Conservation (phyloP, 2,888 invertebrate genomes). For the Lithophane semibrunnea region DNA sequence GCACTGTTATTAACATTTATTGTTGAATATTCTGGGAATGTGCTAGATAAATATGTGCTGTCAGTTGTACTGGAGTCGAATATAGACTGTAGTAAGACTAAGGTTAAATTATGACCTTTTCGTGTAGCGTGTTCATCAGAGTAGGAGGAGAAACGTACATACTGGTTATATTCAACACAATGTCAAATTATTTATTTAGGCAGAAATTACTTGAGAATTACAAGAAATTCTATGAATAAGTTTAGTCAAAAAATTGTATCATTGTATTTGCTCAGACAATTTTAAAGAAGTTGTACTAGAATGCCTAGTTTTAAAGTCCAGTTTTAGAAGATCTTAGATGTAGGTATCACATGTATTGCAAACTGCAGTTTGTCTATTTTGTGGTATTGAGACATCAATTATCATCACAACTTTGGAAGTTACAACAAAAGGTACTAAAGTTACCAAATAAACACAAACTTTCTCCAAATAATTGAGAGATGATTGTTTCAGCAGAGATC, state of each 20-base stretch:
- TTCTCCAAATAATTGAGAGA: slow-evolving; percentile 36
- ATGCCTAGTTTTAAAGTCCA: background rate
- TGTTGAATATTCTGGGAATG: slow-evolving; percentile 31
- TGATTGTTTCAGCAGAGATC: slow-evolving; percentile 48
- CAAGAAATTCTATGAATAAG: background rate
- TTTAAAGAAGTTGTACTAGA: background rate
- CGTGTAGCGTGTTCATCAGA: background rate
- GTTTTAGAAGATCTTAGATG: background rate
- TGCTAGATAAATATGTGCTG: slow-evolving; percentile 12
- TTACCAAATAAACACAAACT: slow-evolving; percentile 33
- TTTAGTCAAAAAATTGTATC: background rate
- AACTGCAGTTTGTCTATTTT: background rate
- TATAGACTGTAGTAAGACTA: background rate
- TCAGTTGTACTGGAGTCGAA: background rate
- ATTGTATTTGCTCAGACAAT: background rate
- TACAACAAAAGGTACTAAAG: slow-evolving; percentile 1
- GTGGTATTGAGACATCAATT: background rate
- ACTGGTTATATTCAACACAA: background rate
- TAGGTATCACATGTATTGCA: background rate
- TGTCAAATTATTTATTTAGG: background rate
- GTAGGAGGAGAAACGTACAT: background rate
- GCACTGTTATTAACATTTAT: slow-evolving; percentile 27
- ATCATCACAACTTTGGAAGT: background rate
- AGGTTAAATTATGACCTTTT: background rate
- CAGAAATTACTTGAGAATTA: background rate